phyloP scores from a whole-genome alignment of 1,140 invertebrate species.

The Sitobion miscanthi region DNA sequence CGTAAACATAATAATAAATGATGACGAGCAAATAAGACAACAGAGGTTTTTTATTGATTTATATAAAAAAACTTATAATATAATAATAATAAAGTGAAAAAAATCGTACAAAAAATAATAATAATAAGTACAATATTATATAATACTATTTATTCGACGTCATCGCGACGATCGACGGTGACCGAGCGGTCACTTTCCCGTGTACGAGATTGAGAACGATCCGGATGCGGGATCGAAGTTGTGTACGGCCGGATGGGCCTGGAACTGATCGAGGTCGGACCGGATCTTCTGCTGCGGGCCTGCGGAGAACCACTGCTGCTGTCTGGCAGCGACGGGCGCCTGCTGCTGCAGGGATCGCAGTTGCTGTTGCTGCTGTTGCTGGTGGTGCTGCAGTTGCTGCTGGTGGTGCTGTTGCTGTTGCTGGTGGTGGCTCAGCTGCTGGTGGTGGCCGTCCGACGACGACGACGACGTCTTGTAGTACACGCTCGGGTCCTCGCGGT shows the following conservation, averaged over 20 bases:
- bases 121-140: neutral
- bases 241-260: slow-evolving; percentile 67
- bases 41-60: slow-evolving; percentile 1
- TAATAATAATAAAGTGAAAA: neutral
- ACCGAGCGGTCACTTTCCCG: slow-evolving; percentile 2
- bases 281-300: slow-evolving; percentile 62
- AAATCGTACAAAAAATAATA: neutral
- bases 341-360: neutral
- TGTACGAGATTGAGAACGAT: slow-evolving; percentile 75
- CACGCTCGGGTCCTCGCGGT: slow-evolving; percentile 79
- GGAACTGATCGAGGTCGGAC: slow-evolving; percentile 62
- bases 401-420: slow-evolving; percentile 57
- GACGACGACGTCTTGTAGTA: slow-evolving; percentile 72
- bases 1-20: neutral
- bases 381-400: slow-evolving; percentile 54
- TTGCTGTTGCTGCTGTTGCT: neutral
- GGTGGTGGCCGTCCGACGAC: slow-evolving; percentile 57
- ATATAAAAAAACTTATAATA: neutral
- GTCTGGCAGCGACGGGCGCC: neutral
- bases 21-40: neutral
- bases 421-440: slow-evolving; percentile 8
- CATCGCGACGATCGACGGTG: neutral
- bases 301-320: slow-evolving; percentile 52
- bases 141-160: neutral
- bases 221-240: slow-evolving; percentile 73